Percentiles rank a stretch among this genome's conserved stretches.
Evolutionary conservation across 2,113 vertebrate species (phyloP).

Genomic region (Notiomystis cincta): DNA sequence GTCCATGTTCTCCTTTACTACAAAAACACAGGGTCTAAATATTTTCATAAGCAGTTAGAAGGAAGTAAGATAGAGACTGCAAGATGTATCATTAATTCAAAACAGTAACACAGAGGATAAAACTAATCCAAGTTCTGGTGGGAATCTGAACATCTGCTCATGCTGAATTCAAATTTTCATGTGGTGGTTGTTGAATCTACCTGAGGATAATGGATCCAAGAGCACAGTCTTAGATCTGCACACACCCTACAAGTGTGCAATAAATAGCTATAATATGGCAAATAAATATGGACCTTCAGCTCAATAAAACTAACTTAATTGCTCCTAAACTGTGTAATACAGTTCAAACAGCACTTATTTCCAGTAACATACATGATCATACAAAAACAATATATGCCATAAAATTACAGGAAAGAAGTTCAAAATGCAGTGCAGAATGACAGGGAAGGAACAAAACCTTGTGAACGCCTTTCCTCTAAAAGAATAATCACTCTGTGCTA

Average conservation of each 20-base stretch:
- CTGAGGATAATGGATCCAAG: neutral
- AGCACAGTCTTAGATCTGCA: neutral
- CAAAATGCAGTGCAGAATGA: neutral
- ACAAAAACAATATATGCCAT: neutral
- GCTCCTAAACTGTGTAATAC: neutral
- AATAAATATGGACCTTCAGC: neutral
- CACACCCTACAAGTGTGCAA: neutral
- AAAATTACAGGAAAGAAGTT: neutral
- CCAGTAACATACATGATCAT: neutral
- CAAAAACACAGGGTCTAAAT: accelerated
- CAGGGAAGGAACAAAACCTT: neutral
- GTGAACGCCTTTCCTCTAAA: neutral
- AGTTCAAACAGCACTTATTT: neutral
- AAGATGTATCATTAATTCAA: neutral
- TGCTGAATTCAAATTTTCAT: neutral
- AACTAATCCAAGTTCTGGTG: neutral
- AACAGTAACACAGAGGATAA: neutral
- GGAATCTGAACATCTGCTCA: neutral
- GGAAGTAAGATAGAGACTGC: neutral
- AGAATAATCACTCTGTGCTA: neutral
- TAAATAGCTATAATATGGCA: neutral
- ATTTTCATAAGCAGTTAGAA: neutral
- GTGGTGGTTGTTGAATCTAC: neutral
- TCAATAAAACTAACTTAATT: neutral
- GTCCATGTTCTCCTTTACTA: neutral